Base-by-base conservation (phyloP, 2,888 invertebrate species). In the Lycaena phlaeas region DNA sequence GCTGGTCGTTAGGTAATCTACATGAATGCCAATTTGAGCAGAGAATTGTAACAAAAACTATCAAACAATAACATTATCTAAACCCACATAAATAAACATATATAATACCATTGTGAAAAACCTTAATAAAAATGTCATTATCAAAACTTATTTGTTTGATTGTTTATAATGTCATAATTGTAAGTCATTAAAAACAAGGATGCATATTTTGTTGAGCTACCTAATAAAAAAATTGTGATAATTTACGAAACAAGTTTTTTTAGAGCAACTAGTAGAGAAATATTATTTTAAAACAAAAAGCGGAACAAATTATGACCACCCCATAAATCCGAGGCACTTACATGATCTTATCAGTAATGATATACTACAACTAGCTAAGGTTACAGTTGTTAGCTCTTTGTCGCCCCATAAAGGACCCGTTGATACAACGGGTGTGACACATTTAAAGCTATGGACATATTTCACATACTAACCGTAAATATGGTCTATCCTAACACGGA, bases 361-460 rank as follows among this genome's bases (percentile, higher is more conserved):
- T 84, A 84, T 78, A 75, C 77, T 78, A 72, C 72, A 72, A 77
- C 70, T 56, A 59, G 67, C 75, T 79, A 79, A 68, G 73, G 76
- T 74, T 74, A 75, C 70, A 65, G 62, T 70, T 69, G 67, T 64
- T 68, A 75, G 75, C 76, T 75, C 74, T 61, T 66, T 62, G 70
- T 69, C 71, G 61, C 61, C 69, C 72, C 67, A 68, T 61, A 59
- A 66, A 60, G 69, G 74, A 68, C 73, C 79, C 81, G 72, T 79
- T 79, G 79, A 81, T 81, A 79, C 82, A 78, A 81, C 82, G 77
- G 78, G 64, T 59, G 71, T 68, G 77, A 75, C 73, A 77, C 76
- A 69, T 71, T 81, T 82, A 82, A 84, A 82, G 82, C 84, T 84
- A 84, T 84, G 81, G 82, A 82, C 82, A 79, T 77, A 73, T 78